phyloP scores from a whole-genome alignment of 2,888 invertebrate genomes.

The Palloptera scutellata region DNA sequence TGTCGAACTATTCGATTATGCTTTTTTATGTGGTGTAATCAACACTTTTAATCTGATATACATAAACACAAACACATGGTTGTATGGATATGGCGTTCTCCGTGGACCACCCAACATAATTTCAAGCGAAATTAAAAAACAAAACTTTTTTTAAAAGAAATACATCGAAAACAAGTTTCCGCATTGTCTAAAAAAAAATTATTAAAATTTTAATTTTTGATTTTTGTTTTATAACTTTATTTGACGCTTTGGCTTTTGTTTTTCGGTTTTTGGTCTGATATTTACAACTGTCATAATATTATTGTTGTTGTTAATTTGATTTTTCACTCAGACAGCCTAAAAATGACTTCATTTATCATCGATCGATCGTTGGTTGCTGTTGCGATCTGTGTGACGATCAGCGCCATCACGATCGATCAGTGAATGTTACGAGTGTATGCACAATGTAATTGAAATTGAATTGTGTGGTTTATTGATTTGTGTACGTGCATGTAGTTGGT shows the following conservation, averaged over 20 bases:
- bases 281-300: constrained; percentile 22
- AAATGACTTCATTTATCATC: constrained; percentile 4
- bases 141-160: constrained; percentile 2
- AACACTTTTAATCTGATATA: neutral
- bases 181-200: neutral
- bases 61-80: neutral
- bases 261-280: constrained; percentile 23
- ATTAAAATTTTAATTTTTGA: neutral
- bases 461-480: neutral
- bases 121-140: constrained; percentile 5
- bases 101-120: neutral
- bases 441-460: neutral
- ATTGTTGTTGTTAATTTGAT: constrained; percentile 12
- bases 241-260: neutral
- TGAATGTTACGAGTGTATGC: neutral
- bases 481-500: neutral
- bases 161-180: constrained; percentile 11
- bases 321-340: neutral
- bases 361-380: neutral
- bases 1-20: neutral
- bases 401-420: neutral
- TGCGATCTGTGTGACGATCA: neutral
- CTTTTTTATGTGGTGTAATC: constrained; percentile 2
- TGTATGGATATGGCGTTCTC: neutral
- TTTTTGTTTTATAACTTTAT: neutral